Evolutionary conservation across 2,797 vertebrate genomes (phyloP).

Genomic region (Uromys caudimaculatus): DNA sequence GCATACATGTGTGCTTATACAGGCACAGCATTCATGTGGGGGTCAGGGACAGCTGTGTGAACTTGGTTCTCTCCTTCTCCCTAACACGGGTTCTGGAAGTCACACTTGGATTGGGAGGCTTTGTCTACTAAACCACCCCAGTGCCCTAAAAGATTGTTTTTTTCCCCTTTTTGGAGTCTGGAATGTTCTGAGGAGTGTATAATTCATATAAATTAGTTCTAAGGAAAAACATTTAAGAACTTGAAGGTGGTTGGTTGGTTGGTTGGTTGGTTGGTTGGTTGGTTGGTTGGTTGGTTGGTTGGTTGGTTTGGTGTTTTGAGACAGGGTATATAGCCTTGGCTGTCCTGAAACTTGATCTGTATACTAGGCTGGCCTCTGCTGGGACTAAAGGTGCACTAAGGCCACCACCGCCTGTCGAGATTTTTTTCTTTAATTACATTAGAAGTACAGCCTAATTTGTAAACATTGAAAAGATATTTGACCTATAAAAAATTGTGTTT

Average conservation of each 20-base stretch:
- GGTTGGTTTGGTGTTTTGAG: not conserved
- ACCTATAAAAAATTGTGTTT: not conserved
- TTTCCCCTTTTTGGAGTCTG: not conserved
- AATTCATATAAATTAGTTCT: not conserved
- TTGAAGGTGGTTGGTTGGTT: not conserved
- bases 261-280: too few species aligned
- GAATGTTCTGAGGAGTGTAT: not conserved
- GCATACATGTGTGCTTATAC: not conserved
- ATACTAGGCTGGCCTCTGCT: not conserved
- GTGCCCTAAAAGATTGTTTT: not conserved
- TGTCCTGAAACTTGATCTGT: not conserved
- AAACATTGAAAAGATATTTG: slow-evolving; percentile 44
- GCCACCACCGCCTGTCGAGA: not conserved
- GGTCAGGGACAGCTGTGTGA: not conserved
- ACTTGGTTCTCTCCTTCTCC: not conserved
- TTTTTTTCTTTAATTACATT: not conserved
- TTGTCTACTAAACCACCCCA: not conserved
- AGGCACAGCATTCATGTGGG: not conserved
- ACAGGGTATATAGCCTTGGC: not conserved
- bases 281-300: too few species aligned
- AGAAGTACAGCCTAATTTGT: slow-evolving; percentile 43
- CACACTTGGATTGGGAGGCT: not conserved
- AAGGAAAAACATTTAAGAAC: not conserved
- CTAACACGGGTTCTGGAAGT: not conserved
- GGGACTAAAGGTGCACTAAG: not conserved